Evolutionary conservation across 2,113 vertebrate genomes (phyloP).

Genomic region (Pterocles gutturalis): DNA sequence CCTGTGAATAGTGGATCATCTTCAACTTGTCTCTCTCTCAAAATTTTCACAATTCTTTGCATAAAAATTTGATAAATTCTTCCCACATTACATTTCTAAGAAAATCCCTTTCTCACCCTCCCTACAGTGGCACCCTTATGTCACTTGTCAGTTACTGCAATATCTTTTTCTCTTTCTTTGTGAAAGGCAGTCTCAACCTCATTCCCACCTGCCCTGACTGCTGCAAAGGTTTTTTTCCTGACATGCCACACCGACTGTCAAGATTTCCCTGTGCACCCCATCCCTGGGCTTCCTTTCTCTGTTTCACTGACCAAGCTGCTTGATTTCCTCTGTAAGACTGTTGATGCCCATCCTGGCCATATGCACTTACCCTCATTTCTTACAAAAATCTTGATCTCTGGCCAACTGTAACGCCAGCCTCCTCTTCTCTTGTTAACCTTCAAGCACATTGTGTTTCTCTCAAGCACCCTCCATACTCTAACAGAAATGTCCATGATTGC

Average conservation of each 20-base stretch:
- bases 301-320: accelerated
- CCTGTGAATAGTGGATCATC: background rate
- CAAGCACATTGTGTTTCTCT: background rate
- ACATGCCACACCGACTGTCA: accelerated
- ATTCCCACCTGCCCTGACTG: accelerated
- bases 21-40: background rate
- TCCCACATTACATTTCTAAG: background rate
- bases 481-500: background rate
- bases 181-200: background rate
- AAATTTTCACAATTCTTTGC: background rate
- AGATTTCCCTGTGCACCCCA: background rate
- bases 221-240: background rate
- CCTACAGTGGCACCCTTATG: background rate
- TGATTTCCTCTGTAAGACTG: background rate
- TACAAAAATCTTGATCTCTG: background rate
- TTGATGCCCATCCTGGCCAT: background rate
- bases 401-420: background rate
- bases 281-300: background rate
- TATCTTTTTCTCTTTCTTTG: background rate
- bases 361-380: background rate
- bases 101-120: background rate
- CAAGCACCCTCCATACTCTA: background rate
- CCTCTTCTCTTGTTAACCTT: background rate
- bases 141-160: background rate
- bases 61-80: background rate